Evolutionary conservation across 2,797 vertebrate genomes (phyloP).

Genomic region (Tamandua tetradactyla): DNA sequence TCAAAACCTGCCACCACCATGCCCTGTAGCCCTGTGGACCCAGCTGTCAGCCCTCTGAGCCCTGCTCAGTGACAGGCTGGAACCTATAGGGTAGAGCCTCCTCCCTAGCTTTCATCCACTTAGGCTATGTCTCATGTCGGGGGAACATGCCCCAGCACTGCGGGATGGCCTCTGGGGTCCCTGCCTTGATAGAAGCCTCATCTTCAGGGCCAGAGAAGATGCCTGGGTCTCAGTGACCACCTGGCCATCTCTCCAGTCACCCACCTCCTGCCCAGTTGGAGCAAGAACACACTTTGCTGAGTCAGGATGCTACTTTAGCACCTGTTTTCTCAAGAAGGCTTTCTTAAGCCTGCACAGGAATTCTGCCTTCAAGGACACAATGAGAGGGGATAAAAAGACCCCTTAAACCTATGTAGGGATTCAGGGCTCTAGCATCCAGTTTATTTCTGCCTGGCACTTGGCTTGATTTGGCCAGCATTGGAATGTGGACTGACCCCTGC

Average conservation of each 20-base stretch:
- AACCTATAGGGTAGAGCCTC: too few species aligned
- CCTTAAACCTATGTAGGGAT: neutral
- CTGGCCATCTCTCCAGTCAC: neutral
- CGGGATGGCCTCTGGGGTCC: neutral
- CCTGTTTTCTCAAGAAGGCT: neutral
- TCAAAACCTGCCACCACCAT: too few species aligned
- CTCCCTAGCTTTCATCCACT: neutral
- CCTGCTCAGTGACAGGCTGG: neutral
- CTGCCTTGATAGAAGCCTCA: neutral
- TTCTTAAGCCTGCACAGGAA: neutral
- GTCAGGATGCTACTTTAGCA: neutral
- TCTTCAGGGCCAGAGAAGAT: conserved; percentile 59
- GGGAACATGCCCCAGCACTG: neutral
- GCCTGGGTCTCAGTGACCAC: neutral
- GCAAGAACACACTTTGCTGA: rapidly evolving
- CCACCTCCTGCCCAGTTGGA: neutral
- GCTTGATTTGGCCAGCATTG: neutral
- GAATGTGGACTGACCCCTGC: neutral
- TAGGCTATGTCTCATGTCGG: neutral
- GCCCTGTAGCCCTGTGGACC: neutral
- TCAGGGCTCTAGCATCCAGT: neutral
- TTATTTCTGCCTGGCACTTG: neutral
- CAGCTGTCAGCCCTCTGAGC: neutral
- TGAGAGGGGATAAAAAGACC: neutral
- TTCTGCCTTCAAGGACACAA: neutral